Evolutionary conservation across 2,888 invertebrate genomes (phyloP).

Genomic region (Amblyteles armatorius): DNA sequence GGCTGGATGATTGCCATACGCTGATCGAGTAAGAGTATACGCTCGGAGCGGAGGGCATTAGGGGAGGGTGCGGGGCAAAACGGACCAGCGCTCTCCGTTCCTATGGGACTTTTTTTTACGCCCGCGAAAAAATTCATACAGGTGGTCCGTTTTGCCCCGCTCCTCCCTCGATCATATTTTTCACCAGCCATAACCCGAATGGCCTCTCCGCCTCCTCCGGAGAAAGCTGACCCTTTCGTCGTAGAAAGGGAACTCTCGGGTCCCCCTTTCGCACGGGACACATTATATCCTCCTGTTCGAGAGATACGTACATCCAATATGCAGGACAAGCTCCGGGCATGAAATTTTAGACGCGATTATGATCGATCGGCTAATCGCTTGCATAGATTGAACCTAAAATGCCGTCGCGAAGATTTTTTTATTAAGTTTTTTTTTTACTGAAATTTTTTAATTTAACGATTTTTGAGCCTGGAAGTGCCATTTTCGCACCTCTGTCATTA

Average conservation of each 20-base stretch:
- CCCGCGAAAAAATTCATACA: too few relatives aligned
- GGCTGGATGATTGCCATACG: conserved; percentile 13
- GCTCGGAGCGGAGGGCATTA: neutral
- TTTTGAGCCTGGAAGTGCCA: too few relatives aligned
- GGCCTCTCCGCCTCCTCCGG: conserved; percentile 30
- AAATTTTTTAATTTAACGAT: too few relatives aligned
- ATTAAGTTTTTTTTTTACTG: neutral
- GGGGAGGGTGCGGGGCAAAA: neutral
- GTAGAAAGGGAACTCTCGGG: conserved; percentile 42
- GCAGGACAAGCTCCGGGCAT: conserved; percentile 2
- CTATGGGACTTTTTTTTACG: too few relatives aligned
- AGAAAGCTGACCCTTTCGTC: conserved; percentile 63
- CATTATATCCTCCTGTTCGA: conserved; percentile 55
- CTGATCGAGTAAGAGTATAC: conserved; percentile 38
- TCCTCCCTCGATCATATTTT: neutral
- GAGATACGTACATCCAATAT: conserved; percentile 35
- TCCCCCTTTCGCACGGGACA: conserved; percentile 45
- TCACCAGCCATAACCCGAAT: conserved; percentile 7
- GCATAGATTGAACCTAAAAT: too few relatives aligned
- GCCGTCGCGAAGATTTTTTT: too few relatives aligned
- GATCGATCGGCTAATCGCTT: neutral
- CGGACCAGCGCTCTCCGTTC: too few relatives aligned
- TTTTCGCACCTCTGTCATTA: neutral
- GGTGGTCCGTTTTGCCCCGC: too few relatives aligned
- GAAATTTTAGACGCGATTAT: conserved; percentile 23